Percentiles rank a stretch among this genome's conserved stretches.
phyloP scores from a whole-genome alignment of 2,797 vertebrate genomes.

The Cetoscarus ocellatus region DNA sequence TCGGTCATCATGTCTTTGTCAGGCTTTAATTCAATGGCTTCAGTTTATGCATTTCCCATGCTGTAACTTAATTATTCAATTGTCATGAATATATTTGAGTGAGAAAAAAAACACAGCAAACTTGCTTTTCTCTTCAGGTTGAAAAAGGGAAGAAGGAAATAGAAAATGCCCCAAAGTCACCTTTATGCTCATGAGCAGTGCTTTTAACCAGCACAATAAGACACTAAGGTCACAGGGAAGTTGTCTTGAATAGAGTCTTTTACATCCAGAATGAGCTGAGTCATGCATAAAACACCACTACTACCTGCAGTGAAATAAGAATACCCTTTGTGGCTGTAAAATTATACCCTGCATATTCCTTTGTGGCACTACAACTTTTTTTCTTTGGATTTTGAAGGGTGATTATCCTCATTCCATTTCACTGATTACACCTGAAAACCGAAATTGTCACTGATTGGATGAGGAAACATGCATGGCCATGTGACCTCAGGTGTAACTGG shows the following conservation, averaged over 20 bases:
- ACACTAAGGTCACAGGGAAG: conserved; percentile 18
- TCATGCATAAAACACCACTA: conserved; percentile 20
- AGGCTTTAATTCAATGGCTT: neutral
- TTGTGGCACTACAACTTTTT: conserved; percentile 7
- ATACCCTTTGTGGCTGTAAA: conserved; percentile 7
- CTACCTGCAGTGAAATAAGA: neutral
- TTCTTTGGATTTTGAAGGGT: conserved; percentile 1
- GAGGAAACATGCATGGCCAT: conserved; percentile 42
- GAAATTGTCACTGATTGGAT: neutral
- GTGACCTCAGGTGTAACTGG: conserved; percentile 31
- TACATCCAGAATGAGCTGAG: neutral
- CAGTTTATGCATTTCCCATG: neutral
- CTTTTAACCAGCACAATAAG: conserved; percentile 2
- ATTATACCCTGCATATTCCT: neutral
- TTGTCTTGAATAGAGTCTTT: conserved; percentile 34
- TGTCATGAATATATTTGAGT: neutral
- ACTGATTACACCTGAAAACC: conserved; percentile 53
- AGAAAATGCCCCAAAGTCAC: neutral
- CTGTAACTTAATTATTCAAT: neutral
- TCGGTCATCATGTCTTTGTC: neutral
- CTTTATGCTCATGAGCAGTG: too few relatives aligned
- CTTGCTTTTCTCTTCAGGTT: neutral
- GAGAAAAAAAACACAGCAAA: neutral
- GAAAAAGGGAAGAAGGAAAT: neutral
- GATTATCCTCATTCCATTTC: conserved; percentile 29